A percentile compares a stretch with the other conserved stretches of the same genome.
Conservation (phyloP, 2,797 vertebrate genomes). For the Simalia tracyae region DNA sequence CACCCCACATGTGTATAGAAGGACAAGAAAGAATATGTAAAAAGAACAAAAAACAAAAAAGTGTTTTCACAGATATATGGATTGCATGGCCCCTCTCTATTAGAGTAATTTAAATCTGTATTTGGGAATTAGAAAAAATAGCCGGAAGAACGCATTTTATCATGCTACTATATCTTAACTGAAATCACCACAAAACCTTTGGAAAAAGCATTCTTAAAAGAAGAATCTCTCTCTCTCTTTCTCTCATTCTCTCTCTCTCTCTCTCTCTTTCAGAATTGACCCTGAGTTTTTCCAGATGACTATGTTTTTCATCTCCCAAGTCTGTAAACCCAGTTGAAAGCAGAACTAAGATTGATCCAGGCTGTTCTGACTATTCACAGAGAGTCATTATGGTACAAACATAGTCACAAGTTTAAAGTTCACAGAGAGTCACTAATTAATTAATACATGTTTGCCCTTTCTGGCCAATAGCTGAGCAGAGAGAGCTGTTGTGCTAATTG, state of each 20-base stretch:
- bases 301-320: too few relatives aligned
- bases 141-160: background rate
- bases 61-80: constrained; percentile 52
- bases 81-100: constrained; percentile 44
- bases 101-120: too few relatives aligned
- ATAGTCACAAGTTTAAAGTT: too few relatives aligned
- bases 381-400: too few relatives aligned
- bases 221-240: too few relatives aligned
- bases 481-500: background rate
- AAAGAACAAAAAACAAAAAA: constrained; percentile 7
- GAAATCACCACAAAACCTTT: background rate
- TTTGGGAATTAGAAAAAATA: background rate
- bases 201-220: too few relatives aligned
- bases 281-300: too few relatives aligned
- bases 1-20: background rate
- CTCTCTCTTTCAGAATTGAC: too few relatives aligned
- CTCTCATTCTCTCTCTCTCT: too few relatives aligned
- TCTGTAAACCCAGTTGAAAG: too few relatives aligned
- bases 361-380: too few relatives aligned
- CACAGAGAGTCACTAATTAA: background rate
- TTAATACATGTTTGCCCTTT: background rate
- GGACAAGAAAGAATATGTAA: constrained; percentile 51
- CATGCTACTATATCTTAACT: background rate
- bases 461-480: background rate
- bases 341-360: too few relatives aligned